Conservation (phyloP, 1,140 invertebrate species). For the Microplitis demolitor region DNA sequence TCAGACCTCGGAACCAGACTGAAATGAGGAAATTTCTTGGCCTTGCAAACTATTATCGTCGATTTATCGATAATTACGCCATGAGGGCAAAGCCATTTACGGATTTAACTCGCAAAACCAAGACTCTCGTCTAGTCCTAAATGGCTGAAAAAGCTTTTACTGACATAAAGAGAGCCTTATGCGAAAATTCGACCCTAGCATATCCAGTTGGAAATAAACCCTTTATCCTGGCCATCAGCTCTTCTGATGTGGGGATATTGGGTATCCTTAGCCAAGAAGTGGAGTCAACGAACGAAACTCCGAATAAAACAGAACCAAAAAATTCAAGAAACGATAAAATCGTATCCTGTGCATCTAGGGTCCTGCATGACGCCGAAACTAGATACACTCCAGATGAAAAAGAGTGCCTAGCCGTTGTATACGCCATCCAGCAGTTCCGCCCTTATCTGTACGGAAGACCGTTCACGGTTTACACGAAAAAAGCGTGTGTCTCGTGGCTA, state of each 20-base stretch:
- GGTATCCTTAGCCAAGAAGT: too few relatives aligned
- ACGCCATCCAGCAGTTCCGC: constrained; percentile 48
- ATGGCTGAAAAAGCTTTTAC: too few relatives aligned
- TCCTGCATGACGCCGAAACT: constrained; percentile 38
- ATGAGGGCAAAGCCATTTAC: neutral
- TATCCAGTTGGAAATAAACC: too few relatives aligned
- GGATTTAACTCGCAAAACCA: too few relatives aligned
- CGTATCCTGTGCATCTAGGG: constrained; percentile 33
- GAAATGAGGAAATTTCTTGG: neutral
- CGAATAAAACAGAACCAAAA: neutral
- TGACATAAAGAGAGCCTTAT: too few relatives aligned
- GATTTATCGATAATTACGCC: neutral
- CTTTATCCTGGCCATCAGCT: too few relatives aligned
- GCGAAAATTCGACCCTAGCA: too few relatives aligned
- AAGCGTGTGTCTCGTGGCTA: constrained; percentile 48
- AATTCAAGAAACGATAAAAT: neutral
- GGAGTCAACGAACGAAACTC: too few relatives aligned
- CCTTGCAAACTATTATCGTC: neutral
- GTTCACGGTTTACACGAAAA: neutral
- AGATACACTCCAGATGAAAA: constrained; percentile 34
- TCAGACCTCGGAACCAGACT: neutral
- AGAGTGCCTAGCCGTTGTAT: constrained; percentile 35
- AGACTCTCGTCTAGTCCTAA: too few relatives aligned
- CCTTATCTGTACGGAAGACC: constrained; percentile 44
- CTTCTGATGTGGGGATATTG: too few relatives aligned